Evolutionary conservation across 92 coral and sea anemone species (phyloP).

Genomic region (Epizoanthus scotinus): DNA sequence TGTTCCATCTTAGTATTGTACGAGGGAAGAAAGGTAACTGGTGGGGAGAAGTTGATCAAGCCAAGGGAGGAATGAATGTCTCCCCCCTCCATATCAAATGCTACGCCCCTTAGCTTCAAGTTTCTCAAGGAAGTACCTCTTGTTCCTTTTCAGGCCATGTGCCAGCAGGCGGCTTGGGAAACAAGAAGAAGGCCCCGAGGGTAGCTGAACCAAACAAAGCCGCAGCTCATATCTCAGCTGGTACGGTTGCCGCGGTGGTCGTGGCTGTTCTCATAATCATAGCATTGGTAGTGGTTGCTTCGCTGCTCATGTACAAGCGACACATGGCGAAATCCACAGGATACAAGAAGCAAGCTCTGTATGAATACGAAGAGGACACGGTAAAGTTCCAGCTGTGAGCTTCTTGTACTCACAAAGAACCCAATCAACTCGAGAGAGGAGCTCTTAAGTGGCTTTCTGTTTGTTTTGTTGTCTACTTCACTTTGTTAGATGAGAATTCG

Average conservation of each 20-base stretch:
- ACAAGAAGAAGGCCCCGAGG: background rate
- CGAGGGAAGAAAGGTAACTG: too few species aligned
- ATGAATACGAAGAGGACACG: background rate
- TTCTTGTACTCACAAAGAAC: too few species aligned
- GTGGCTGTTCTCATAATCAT: background rate
- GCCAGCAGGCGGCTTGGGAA: background rate
- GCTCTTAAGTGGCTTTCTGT: too few species aligned
- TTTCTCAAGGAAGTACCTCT: too few species aligned
- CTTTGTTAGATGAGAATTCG: too few species aligned
- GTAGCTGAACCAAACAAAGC: background rate
- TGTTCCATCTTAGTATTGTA: too few species aligned
- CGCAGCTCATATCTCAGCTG: background rate
- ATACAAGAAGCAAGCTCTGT: conserved; percentile 2
- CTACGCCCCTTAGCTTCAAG: too few species aligned
- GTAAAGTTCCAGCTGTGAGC: background rate
- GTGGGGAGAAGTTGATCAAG: too few species aligned
- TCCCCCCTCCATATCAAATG: too few species aligned
- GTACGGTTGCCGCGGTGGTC: background rate
- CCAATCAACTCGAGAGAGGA: too few species aligned
- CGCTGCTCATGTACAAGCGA: conserved; percentile 3
- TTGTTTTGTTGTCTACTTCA: too few species aligned
- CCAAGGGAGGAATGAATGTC: too few species aligned
- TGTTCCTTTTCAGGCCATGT: background rate
- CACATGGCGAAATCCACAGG: conserved; percentile 6
- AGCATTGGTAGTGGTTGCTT: background rate